Percentiles rank a stretch among this genome's conserved stretches.
These are phyloP conservation scores for Dastarcus helophoroides DNA, from an alignment of 2,888 invertebrate species.

Conservation along the genomic window DNA sequence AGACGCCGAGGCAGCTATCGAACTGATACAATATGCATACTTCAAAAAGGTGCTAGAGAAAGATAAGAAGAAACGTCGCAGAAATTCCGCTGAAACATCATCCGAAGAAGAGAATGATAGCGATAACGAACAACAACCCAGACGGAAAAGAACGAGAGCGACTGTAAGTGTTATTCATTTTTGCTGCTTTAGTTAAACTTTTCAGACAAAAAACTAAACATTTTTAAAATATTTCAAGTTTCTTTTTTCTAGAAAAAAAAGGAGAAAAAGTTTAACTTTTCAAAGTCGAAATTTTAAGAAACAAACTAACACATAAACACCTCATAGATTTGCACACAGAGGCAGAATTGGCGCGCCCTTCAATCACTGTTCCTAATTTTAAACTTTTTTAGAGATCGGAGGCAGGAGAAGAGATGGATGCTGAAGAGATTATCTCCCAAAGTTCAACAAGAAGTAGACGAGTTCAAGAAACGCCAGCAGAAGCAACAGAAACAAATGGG, in stretches of 20 bases:
- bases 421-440: conserved; percentile 6
- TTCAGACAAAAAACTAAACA: background rate
- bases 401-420: conserved; percentile 1
- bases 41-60: conserved; percentile 86
- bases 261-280: too few relatives aligned
- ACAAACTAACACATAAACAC: too few relatives aligned
- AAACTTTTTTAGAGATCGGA: too few relatives aligned
- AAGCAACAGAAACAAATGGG: conserved; percentile 7
- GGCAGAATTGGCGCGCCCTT: too few relatives aligned
- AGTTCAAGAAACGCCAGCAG: conserved; percentile 1
- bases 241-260: too few relatives aligned
- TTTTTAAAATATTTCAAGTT: too few relatives aligned
- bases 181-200: background rate
- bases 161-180: conserved; percentile 27
- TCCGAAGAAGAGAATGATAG: conserved; percentile 41
- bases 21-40: conserved; percentile 88
- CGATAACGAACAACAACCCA: conserved; percentile 29
- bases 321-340: too few relatives aligned
- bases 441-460: conserved; percentile 1
- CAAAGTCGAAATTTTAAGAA: too few relatives aligned
- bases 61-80: conserved; percentile 58
- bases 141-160: conserved; percentile 38
- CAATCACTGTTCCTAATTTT: too few relatives aligned
- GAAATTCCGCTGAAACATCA: conserved; percentile 37
- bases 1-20: conserved; percentile 87